Percentiles rank a stretch among this genome's conserved stretches.
These are phyloP conservation scores for Gadus macrocephalus DNA, from an alignment of 2,113 vertebrate species.

Conservation along the genomic window DNA sequence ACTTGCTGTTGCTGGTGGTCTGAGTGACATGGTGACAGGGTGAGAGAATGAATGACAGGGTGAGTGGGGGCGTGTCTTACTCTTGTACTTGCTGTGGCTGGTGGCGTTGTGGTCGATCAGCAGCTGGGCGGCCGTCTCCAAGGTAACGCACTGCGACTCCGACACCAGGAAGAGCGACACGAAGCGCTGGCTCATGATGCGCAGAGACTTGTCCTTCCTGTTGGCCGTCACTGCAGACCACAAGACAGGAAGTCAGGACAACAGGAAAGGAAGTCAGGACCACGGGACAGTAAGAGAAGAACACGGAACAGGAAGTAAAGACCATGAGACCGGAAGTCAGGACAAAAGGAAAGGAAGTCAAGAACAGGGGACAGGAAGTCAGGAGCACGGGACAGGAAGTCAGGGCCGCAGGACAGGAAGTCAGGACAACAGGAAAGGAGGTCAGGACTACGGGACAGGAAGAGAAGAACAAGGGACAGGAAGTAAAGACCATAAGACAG, in stretches of 20 bases:
- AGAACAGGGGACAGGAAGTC: not conserved
- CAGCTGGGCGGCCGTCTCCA: constrained; percentile 88
- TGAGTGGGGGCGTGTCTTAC: constrained; percentile 65
- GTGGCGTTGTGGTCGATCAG: constrained; percentile 85
- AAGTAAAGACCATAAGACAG: no score
- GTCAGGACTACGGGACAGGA: constrained; percentile 50
- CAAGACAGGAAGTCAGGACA: no score
- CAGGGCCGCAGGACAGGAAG: not conserved
- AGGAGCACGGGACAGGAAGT: not conserved
- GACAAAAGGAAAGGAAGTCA: not conserved
- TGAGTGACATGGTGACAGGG: no score
- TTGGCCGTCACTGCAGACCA: constrained; percentile 76
- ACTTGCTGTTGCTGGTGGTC: constrained; percentile 74
- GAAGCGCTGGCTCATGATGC: constrained; percentile 96
- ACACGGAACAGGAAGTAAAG: not conserved
- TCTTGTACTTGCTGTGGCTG: constrained; percentile 94
- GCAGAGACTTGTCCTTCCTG: constrained; percentile 92
- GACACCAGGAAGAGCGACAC: constrained; percentile 96
- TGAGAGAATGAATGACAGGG: no score
- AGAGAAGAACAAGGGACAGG: not conserved
- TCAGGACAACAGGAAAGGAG: not conserved
- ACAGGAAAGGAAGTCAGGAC: no score
- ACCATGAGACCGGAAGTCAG: not conserved
- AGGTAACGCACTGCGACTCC: constrained; percentile 83
- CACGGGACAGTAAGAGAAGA: not conserved